Conservation (phyloP, 2,797 vertebrate genomes). For the Sus cebifrons region DNA sequence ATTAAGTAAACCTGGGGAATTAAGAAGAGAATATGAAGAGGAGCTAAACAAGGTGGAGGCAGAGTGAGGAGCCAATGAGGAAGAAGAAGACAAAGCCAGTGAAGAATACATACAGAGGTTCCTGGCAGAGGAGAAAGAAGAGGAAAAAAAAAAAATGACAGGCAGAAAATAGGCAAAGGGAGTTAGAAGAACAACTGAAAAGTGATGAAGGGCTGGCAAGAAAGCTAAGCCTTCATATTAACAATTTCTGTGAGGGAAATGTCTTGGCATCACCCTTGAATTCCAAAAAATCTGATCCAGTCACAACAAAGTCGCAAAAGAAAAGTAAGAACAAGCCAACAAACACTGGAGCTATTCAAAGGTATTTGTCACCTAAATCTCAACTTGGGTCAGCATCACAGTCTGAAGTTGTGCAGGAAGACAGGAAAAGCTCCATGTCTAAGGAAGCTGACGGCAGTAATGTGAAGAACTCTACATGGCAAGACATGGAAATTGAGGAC, state of each 20-base stretch:
- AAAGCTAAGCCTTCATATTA: slow-evolving; percentile 90
- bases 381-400: too few relatives aligned
- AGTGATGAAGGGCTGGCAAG: slow-evolving; percentile 94
- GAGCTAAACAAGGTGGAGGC: slow-evolving; percentile 93
- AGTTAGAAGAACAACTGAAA: slow-evolving; percentile 92
- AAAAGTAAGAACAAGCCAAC: slow-evolving; percentile 85
- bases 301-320: slow-evolving; percentile 83
- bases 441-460: slow-evolving; percentile 81
- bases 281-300: slow-evolving; percentile 77
- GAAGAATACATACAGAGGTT: slow-evolving; percentile 95
- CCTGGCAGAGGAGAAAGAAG: slow-evolving; percentile 93
- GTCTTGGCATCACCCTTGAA: slow-evolving; percentile 50
- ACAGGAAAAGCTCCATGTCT: too few relatives aligned
- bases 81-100: slow-evolving; percentile 94
- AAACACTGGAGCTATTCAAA: slow-evolving; percentile 89
- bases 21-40: slow-evolving; percentile 92
- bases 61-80: slow-evolving; percentile 93
- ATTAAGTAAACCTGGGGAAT: slow-evolving; percentile 91
- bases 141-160: slow-evolving; percentile 85
- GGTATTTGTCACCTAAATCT: slow-evolving; percentile 80
- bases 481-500: slow-evolving; percentile 81
- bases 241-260: slow-evolving; percentile 76
- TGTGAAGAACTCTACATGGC: slow-evolving; percentile 30
- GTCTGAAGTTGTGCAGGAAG: too few relatives aligned
- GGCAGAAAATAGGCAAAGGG: slow-evolving; percentile 89